A percentile compares a stretch with the other conserved stretches of the same genome.
These are phyloP conservation scores for Thyatira batis DNA, from an alignment of 2,888 invertebrate genomes.

Conservation along the genomic window DNA sequence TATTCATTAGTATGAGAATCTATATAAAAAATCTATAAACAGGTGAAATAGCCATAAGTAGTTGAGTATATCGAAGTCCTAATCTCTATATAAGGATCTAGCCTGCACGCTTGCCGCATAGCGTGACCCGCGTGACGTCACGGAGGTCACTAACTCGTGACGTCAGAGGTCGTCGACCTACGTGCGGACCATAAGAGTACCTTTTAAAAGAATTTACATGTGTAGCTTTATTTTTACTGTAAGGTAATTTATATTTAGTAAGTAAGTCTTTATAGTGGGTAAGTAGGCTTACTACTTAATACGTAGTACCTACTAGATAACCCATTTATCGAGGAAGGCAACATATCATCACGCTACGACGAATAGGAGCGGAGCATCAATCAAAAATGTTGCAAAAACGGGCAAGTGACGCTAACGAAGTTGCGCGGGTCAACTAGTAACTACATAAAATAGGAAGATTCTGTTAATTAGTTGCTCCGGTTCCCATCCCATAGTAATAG, in stretches of 20 bases:
- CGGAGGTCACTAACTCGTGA: constrained; percentile 4
- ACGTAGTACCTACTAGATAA: too few relatives aligned
- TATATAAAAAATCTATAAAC: not conserved
- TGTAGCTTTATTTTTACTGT: not conserved
- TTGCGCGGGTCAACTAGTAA: too few relatives aligned
- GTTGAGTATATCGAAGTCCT: not conserved
- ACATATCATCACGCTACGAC: too few relatives aligned
- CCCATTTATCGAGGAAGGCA: too few relatives aligned
- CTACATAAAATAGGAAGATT: too few relatives aligned
- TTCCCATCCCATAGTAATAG: too few relatives aligned
- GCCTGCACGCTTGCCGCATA: constrained; percentile 1
- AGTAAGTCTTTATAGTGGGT: too few relatives aligned
- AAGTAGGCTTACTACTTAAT: too few relatives aligned
- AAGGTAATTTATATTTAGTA: not conserved
- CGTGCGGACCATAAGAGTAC: not conserved
- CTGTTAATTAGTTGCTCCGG: too few relatives aligned
- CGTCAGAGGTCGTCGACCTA: not conserved
- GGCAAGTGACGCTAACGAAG: not conserved
- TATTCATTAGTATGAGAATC: too few relatives aligned
- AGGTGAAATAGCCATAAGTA: not conserved
- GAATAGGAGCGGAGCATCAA: too few relatives aligned
- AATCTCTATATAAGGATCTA: constrained; percentile 6
- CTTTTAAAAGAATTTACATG: not conserved
- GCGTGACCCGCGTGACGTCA: constrained; percentile 14
- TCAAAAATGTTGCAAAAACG: too few relatives aligned